phyloP scores from a whole-genome alignment of 2,888 invertebrate genomes.

The Sesamia inferens region DNA sequence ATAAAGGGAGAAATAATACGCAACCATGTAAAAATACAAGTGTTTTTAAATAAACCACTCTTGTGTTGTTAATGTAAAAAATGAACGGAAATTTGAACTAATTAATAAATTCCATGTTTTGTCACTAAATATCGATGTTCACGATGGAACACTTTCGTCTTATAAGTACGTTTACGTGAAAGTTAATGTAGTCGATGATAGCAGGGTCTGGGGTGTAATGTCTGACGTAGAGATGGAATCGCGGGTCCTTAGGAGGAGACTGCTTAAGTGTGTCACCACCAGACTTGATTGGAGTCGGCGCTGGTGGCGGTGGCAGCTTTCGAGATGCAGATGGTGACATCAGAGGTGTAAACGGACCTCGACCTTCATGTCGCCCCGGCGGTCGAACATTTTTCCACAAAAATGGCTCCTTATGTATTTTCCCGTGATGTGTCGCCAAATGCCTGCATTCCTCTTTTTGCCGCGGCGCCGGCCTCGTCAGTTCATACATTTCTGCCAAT shows the following conservation, averaged over 20 bases:
- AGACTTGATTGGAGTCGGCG: slow-evolving; percentile 68
- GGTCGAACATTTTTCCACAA: slow-evolving; percentile 80
- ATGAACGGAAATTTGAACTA: slow-evolving; percentile 57
- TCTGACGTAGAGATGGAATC: slow-evolving; percentile 83
- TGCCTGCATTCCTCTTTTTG: slow-evolving; percentile 72
- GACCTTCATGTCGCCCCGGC: slow-evolving; percentile 65
- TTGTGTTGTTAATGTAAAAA: slow-evolving; percentile 69
- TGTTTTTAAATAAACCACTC: slow-evolving; percentile 77
- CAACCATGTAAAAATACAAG: slow-evolving; percentile 75
- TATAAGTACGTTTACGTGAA: slow-evolving; percentile 81
- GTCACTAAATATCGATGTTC: slow-evolving; percentile 71
- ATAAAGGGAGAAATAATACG: slow-evolving; percentile 83
- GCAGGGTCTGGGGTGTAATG: slow-evolving; percentile 84
- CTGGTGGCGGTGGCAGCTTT: slow-evolving; percentile 63
- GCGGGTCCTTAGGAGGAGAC: slow-evolving; percentile 75
- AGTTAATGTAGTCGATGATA: slow-evolving; percentile 84
- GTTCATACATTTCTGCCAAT: slow-evolving; percentile 86
- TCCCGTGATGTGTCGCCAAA: slow-evolving; percentile 76
- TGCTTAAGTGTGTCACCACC: slow-evolving; percentile 57
- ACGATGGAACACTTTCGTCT: slow-evolving; percentile 78
- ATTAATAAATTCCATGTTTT: slow-evolving; percentile 39
- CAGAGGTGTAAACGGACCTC: slow-evolving; percentile 79
- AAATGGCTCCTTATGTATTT: slow-evolving; percentile 82
- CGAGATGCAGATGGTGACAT: slow-evolving; percentile 48
- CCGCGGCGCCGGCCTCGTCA: slow-evolving; percentile 71